Evolutionary conservation across 2,888 invertebrate genomes (phyloP).

Genomic region (Phlogophora meticulosa): DNA sequence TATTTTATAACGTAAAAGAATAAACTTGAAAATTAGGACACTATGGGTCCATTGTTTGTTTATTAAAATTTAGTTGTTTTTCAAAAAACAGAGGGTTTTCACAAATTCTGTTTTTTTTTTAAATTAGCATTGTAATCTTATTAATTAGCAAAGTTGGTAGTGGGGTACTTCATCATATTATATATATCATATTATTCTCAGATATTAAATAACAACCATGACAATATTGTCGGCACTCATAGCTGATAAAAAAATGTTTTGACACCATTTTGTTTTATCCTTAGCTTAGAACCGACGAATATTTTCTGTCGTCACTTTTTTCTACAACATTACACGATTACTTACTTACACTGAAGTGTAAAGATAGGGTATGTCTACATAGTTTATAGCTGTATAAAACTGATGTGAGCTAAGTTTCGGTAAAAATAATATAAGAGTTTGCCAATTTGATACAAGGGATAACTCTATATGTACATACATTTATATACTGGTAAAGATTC

Average conservation of each 20-base stretch:
- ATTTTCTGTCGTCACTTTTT: slow-evolving; percentile 25
- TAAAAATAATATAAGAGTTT: not conserved
- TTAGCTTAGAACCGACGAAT: not conserved
- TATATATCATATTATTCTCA: not conserved
- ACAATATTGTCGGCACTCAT: slow-evolving; percentile 11
- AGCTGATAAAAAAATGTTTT: slow-evolving; percentile 4
- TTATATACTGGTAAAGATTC: too few relatives aligned
- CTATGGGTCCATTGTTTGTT: too few relatives aligned
- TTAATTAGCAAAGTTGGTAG: not conserved
- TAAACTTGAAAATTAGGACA: too few relatives aligned
- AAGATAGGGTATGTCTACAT: slow-evolving; percentile 4
- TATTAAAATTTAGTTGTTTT: too few relatives aligned
- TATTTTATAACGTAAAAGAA: too few relatives aligned
- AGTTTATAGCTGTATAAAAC: not conserved
- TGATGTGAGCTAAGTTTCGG: not conserved
- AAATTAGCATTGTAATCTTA: not conserved
- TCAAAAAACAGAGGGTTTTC: not conserved
- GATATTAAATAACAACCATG: slow-evolving; percentile 3
- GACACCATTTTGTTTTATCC: slow-evolving; percentile 16
- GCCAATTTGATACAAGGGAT: not conserved
- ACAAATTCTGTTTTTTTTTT: too few relatives aligned
- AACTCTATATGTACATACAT: too few relatives aligned
- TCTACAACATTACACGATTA: slow-evolving; percentile 45
- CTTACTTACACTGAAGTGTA: slow-evolving; percentile 30
- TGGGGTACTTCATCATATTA: not conserved